Base-by-base conservation (phyloP, 2,888 invertebrate genomes). In the Melanargia galathea region DNA sequence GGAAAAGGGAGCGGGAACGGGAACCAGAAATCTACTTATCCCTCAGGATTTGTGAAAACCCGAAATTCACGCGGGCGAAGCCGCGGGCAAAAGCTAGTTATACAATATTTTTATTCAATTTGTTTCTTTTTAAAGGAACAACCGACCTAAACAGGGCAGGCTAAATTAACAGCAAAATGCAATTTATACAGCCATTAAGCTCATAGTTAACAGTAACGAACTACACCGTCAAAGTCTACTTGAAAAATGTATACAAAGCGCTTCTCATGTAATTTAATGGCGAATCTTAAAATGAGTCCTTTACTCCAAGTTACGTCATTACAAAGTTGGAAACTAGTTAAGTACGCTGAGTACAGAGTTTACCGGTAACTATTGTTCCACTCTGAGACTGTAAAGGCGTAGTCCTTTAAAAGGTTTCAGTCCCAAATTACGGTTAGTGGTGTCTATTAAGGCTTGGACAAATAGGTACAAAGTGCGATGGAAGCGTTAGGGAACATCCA, bases 271-370 rank as follows among this genome's bases (percentile, higher is more conserved):
- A 40, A 5, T 58, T 63, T 43, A 57, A 58, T 62, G 62, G 26
- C 45, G 55, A 22, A 57, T 62, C 59, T 65, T 60, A n/a, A 16
- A 30, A 40, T 20, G 48, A 66, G 56, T 60, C 48, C 54, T 63
- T 60, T 43, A 43, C 10, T 33, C 56, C 24, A 70, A 70, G 66
- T 70, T 70, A 48, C 52, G 45, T 60, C 66, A 60, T 70, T 66
- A 68, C 64, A 38, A 64, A 70, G 65, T 68, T 70, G 45, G 58
- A 22, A 66, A 65, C 65, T 68, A 70, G 63, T 63, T 56, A 51
- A 66, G 57, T 55, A 59, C 56, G 62, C 67, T 57, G 62, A 69
- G 69, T 67, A 66, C 45, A 64, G 60, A 65, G 56, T 66, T 64
- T 68, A 63, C 62, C 55, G 62, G 43, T 45, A 60, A 61, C 64